Evolutionary conservation across 2,888 invertebrate species (phyloP).

Genomic region (Timema podura): DNA sequence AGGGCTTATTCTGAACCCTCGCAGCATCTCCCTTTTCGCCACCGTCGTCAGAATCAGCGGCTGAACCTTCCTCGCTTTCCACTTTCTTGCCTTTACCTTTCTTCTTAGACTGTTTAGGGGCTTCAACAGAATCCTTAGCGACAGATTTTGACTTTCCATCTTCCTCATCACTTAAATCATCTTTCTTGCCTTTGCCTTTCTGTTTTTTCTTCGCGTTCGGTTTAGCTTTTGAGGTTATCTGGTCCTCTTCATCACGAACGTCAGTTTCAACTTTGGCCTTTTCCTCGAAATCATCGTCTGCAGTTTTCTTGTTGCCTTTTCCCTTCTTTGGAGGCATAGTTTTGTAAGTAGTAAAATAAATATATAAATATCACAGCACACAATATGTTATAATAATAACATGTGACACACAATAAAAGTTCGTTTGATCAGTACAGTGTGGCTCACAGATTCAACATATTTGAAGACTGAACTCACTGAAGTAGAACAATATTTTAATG

Average conservation of each 20-base stretch:
- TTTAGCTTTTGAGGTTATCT: constrained; percentile 25
- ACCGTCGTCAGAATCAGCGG: constrained; percentile 30
- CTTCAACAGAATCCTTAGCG: constrained; percentile 37
- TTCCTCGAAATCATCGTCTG: constrained; percentile 29
- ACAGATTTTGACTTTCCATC: constrained; percentile 19
- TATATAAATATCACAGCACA: too few species aligned
- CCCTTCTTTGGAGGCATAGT: constrained; percentile 35
- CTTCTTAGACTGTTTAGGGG: constrained; percentile 46
- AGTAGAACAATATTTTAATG: too few species aligned
- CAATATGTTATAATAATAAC: too few species aligned
- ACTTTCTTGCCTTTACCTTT: constrained; percentile 37
- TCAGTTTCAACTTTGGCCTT: constrained; percentile 16
- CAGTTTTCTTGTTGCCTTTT: constrained; percentile 35
- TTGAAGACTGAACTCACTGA: too few species aligned
- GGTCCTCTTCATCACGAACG: constrained; percentile 29
- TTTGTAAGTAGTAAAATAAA: too few species aligned
- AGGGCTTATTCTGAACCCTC: constrained; percentile 17
- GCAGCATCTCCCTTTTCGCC: constrained; percentile 31
- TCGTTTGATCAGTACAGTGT: too few species aligned
- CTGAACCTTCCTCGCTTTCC: constrained; percentile 25
- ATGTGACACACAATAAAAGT: too few species aligned
- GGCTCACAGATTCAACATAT: too few species aligned
- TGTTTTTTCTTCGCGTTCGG: constrained; percentile 31
- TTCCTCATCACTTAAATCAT: constrained; percentile 42
- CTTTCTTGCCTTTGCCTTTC: constrained; percentile 33